Base-by-base conservation (phyloP, 2,113 vertebrate species). In the Bettongia penicillata region DNA sequence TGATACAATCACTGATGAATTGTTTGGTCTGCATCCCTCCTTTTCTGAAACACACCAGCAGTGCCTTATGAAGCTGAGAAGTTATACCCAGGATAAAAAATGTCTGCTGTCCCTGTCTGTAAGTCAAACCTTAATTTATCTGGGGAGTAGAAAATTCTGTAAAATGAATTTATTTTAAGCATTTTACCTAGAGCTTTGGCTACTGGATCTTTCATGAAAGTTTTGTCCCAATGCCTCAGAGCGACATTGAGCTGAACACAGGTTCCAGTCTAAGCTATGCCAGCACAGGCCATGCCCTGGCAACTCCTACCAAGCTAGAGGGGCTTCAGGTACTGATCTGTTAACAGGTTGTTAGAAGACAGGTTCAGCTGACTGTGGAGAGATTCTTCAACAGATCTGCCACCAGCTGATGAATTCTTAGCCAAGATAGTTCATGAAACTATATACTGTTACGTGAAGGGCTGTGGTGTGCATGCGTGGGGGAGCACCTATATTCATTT, bases 1-100 rank as follows among this genome's bases (percentile, higher is more conserved):
- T 68, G 89, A 95, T 91, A 93, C 68, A 52, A 47, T 93, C 68
- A 90, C 47, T 89, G 49, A 94, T 23, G 53, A 93, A 90, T 10
- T 94, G 52, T 91, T 95, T 53, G 43, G n/a, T 93, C 89, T 93
- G 53, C 53, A 57, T 43, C 43, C 89, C 94, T 53, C 37, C 49
- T 47, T 55, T 92, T 91, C 95, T 93, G 25, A 90, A 91, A 26
- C 94, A 51, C 25, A 23, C 68, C 52, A 93, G 26, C 53, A 91
- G 49, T 48, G 96, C 49, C 89, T 49, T 31, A 95, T 89, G 55
- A 0, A 84, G 90, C 93, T 89, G 48, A 93, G 97, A 96, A 93
- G 90, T 31, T 53, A 94, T 49, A 43, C 16, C 52, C 53, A 22
- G 50, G 43, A 50, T 93, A 61, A 95, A 94, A 89, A 89, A 25